These are phyloP conservation scores for Tribolium castaneum DNA, from an alignment of 1,140 invertebrate genomes.

Conservation along the genomic window DNA sequence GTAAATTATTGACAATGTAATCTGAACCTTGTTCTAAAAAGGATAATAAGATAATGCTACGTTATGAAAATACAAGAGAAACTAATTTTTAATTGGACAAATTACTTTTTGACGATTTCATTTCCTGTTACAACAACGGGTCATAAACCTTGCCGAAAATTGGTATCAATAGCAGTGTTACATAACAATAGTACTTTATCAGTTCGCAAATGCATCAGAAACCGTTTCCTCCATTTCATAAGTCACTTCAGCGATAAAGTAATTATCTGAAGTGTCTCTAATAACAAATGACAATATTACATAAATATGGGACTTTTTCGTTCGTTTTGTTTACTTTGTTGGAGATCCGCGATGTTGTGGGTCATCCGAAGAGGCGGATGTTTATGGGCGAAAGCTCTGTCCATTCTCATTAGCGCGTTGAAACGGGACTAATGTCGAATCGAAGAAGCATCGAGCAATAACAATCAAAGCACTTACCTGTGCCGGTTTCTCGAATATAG, in stretches of 20 bases:
- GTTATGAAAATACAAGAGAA: background rate
- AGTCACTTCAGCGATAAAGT: background rate
- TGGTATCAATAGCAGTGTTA: background rate
- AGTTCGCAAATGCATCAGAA: background rate
- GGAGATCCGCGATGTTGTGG: background rate
- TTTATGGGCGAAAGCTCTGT: conserved; percentile 32
- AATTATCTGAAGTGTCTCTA: background rate
- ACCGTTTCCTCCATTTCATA: background rate
- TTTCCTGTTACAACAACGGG: background rate
- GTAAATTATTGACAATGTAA: no score
- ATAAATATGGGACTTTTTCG: background rate
- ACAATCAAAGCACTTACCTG: conserved; percentile 36
- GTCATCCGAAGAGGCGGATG: conserved; percentile 24
- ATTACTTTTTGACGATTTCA: background rate
- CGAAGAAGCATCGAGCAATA: conserved; percentile 21
- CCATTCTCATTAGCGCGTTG: conserved; percentile 25
- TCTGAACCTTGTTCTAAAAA: no score
- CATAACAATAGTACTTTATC: background rate
- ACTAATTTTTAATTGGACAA: background rate
- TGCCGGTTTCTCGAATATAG: conserved; percentile 13
- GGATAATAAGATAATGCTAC: no score
- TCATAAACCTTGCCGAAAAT: background rate
- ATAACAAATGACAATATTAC: background rate
- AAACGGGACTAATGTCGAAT: conserved; percentile 23
- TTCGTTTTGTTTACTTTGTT: background rate